Evolutionary conservation across 2,888 invertebrate species (phyloP).

Genomic region (Polymixis lichenea): DNA sequence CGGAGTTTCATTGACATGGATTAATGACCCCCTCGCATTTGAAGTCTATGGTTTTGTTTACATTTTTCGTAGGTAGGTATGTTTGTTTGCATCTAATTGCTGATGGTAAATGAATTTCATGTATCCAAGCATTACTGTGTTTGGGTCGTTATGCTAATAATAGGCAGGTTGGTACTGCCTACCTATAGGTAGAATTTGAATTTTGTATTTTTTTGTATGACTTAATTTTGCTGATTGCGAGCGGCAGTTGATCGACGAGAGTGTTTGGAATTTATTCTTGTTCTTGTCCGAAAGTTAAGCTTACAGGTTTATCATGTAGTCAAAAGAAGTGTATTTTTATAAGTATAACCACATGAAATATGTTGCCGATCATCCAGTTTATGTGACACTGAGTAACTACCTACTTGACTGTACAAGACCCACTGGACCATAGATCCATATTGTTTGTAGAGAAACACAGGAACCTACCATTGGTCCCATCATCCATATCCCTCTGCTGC

Average conservation of each 20-base stretch:
- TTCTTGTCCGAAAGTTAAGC: neutral
- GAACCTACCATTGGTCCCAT: neutral
- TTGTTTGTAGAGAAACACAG: neutral
- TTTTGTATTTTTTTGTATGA: neutral
- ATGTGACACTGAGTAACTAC: too few relatives aligned
- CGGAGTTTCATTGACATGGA: constrained; percentile 66
- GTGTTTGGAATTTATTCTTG: neutral
- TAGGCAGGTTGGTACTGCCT: too few relatives aligned
- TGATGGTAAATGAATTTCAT: constrained; percentile 19
- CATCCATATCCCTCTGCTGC: neutral
- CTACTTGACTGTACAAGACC: too few relatives aligned
- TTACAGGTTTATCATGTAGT: neutral
- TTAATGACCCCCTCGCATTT: constrained; percentile 59
- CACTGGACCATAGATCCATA: neutral
- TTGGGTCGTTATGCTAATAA: neutral
- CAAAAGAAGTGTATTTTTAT: neutral
- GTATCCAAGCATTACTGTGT: neutral
- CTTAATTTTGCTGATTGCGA: neutral
- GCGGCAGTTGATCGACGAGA: neutral
- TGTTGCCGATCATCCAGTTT: neutral
- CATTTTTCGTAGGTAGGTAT: constrained; percentile 6
- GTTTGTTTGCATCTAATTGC: constrained; percentile 18
- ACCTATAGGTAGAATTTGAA: neutral
- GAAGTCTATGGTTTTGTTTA: constrained; percentile 57
- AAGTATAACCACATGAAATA: neutral